Percentiles rank a stretch among this genome's conserved stretches.
These are phyloP conservation scores for Nibea albiflora DNA, from an alignment of 2,113 vertebrate genomes.

Conservation along the genomic window DNA sequence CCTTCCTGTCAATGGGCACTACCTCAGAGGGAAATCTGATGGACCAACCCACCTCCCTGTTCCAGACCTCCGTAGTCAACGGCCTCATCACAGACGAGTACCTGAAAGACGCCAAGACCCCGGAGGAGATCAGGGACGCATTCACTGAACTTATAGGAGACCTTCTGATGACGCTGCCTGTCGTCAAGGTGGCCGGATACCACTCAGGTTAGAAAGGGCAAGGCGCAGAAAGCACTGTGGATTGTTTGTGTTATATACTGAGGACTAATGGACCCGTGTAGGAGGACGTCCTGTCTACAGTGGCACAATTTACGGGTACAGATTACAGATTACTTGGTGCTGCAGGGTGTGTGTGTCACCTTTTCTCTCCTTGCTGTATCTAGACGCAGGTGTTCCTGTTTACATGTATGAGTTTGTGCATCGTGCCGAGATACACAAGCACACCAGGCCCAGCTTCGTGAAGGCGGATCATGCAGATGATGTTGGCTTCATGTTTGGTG, in stretches of 20 bases:
- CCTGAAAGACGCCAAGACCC: slow-evolving; percentile 80
- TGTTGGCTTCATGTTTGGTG: slow-evolving; percentile 88
- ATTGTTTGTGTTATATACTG: neutral
- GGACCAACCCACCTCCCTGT: neutral
- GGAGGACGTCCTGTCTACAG: neutral
- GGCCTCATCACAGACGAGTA: slow-evolving; percentile 80
- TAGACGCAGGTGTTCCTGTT: slow-evolving; percentile 87
- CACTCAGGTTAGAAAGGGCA: slow-evolving; percentile 80
- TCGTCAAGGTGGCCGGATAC: slow-evolving; percentile 81
- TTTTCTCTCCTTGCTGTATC: neutral
- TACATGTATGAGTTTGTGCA: slow-evolving; percentile 93
- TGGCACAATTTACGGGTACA: neutral
- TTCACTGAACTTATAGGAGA: slow-evolving; percentile 87
- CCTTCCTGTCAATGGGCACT: neutral
- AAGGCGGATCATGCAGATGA: slow-evolving; percentile 91
- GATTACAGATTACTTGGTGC: neutral
- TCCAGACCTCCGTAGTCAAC: slow-evolving; percentile 65
- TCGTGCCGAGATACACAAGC: slow-evolving; percentile 62
- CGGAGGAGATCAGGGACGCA: slow-evolving; percentile 75
- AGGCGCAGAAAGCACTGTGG: neutral
- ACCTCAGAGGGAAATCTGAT: neutral
- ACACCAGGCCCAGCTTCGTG: slow-evolving; percentile 85
- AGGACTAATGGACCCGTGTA: neutral
- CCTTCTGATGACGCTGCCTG: slow-evolving; percentile 80
- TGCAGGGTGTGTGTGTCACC: neutral